Percentiles rank a stretch among this genome's conserved stretches.
These are phyloP conservation scores for Eudemis profundana DNA, from an alignment of 2,888 invertebrate genomes.

Conservation along the genomic window DNA sequence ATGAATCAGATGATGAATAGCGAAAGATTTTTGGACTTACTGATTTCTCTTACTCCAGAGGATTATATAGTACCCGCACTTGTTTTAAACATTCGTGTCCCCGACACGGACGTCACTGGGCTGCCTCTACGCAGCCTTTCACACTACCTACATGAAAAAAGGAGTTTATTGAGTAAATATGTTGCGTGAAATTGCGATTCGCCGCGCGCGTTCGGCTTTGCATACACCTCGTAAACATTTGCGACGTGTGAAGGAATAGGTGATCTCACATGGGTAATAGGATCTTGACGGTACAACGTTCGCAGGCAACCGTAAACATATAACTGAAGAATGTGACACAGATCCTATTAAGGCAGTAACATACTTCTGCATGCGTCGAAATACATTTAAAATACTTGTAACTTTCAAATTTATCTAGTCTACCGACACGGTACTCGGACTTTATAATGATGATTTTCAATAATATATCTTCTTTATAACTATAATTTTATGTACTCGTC, in stretches of 20 bases:
- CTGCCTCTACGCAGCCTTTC: constrained; percentile 8
- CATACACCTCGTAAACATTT: constrained; percentile 47
- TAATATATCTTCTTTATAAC: too few relatives aligned
- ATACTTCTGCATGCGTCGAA: not conserved
- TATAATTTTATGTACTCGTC: too few relatives aligned
- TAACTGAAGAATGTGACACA: constrained; percentile 6
- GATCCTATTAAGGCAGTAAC: constrained; percentile 6
- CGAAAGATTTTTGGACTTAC: constrained; percentile 21
- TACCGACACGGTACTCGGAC: not conserved
- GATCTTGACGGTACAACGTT: constrained; percentile 34
- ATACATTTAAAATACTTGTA: not conserved
- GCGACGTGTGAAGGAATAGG: constrained; percentile 40
- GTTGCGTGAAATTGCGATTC: constrained; percentile 30
- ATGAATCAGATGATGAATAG: not conserved
- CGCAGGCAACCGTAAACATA: constrained; percentile 28
- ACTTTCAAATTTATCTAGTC: not conserved
- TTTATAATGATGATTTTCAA: too few relatives aligned
- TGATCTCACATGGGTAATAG: constrained; percentile 34
- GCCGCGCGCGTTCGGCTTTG: constrained; percentile 38
- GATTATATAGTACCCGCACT: constrained; percentile 13
- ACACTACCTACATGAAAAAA: constrained; percentile 16
- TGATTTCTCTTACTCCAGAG: constrained; percentile 23
- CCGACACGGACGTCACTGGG: constrained; percentile 8
- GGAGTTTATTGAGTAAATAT: constrained; percentile 2
- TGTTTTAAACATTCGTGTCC: constrained; percentile 33